These are phyloP conservation scores for Hiodon tergisus DNA, from an alignment of 2,113 vertebrate species.

Conservation along the genomic window DNA sequence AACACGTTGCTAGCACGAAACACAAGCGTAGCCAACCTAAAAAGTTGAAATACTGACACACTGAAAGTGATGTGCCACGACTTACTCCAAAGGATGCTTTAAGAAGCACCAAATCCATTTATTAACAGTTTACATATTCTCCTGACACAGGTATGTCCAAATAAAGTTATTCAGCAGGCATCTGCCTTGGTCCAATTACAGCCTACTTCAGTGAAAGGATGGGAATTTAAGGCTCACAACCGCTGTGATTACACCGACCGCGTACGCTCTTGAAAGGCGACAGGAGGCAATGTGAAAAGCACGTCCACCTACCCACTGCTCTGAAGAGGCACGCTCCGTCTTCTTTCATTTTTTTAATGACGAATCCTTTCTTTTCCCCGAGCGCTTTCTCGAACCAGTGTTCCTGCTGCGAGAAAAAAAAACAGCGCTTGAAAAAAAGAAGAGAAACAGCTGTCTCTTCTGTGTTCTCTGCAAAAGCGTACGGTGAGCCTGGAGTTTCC, in stretches of 20 bases:
- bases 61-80: too few species aligned
- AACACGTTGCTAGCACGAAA: too few species aligned
- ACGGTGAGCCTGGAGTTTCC: too few species aligned
- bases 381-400: constrained; percentile 89
- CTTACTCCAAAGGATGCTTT: too few species aligned
- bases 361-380: constrained; percentile 87
- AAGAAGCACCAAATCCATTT: neutral
- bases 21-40: too few species aligned
- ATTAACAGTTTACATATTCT: neutral
- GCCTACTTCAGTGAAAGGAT: neutral
- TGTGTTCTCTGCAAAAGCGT: neutral
- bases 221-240: neutral
- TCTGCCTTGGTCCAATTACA: neutral
- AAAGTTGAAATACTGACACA: too few species aligned
- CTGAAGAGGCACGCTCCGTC: constrained; percentile 89
- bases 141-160: neutral
- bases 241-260: neutral
- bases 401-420: constrained; percentile 70
- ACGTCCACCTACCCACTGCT: constrained; percentile 76
- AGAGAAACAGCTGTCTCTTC: neutral
- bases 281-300: neutral
- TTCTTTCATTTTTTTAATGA: constrained; percentile 95
- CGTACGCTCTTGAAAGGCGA: neutral
- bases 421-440: neutral
- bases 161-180: too few species aligned